Base-by-base conservation (phyloP, 2,113 vertebrate species). In the Chlorodrepanis virens region DNA sequence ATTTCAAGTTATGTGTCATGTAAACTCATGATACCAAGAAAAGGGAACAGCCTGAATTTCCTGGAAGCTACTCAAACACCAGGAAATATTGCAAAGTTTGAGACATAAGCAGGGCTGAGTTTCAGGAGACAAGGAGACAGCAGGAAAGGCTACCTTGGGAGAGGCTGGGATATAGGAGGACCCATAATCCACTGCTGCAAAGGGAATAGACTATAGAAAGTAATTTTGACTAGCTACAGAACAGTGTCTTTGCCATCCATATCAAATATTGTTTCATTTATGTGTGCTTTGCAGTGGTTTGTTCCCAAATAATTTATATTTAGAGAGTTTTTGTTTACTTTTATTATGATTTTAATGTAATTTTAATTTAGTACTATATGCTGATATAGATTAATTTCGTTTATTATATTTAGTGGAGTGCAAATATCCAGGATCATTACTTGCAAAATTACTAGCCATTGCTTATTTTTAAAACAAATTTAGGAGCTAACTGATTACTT, bases 1-100 rank as follows among this genome's bases (percentile, higher is more conserved):
- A 53, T 81, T 82, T 83, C 37, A 71, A 37, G 53, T 64, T 69
- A 45, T 2, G 28, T 0, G 1, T 83, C 0, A 0, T 56, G 29
- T 71, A 70, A 78, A 74, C 59, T 35, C 20, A 10, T 37, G 49
- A 68, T 61, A 56, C 49, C n/a, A 16, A 49, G n/a, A 60, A 42
- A 42, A 76, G 65, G 44, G 52, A 64, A 56, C 39, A 68, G 76
- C 20, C 54, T 54, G 64, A 44, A 64, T 88, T 92, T 93, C 52
- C 76, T 90, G 80, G 22, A 75, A 93, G 56, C 39, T 52, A 52
- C 28, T 50, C 35, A 60, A 39, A 49, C 1, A 3, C n/a, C 20
- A 47, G 70, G 72, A 90, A 54, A 31, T 63, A 28, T 19, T 84
- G 56, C 72, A 40, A 37, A 87, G 61, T 70, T 16, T 64, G 76